Evolutionary conservation across 2,113 vertebrate species (phyloP).

Genomic region (Hippocampus comes): DNA sequence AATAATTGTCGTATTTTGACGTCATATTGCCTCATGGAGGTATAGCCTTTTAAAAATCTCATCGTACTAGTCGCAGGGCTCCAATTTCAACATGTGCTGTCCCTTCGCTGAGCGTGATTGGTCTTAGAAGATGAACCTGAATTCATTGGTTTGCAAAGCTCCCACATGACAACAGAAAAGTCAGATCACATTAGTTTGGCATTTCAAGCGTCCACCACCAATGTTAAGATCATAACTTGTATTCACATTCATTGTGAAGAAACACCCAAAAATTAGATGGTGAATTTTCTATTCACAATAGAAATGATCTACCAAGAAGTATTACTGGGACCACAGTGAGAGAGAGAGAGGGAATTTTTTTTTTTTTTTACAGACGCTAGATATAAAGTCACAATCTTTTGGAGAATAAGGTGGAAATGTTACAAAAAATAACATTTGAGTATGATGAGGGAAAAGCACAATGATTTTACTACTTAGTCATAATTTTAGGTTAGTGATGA

Average conservation of each 20-base stretch:
- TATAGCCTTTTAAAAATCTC: background rate
- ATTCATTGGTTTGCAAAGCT: conserved; percentile 40
- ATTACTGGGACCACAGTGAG: background rate
- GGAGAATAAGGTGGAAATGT: background rate
- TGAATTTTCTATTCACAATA: background rate
- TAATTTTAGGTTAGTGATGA: background rate
- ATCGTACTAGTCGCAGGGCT: background rate
- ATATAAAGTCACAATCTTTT: background rate
- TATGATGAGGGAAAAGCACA: background rate
- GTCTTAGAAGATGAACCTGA: conserved; percentile 26
- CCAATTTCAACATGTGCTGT: background rate
- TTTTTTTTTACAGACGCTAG: too few species aligned
- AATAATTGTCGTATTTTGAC: background rate
- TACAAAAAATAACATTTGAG: background rate
- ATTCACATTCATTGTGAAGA: background rate
- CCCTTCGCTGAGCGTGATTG: conserved; percentile 4
- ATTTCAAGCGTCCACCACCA: background rate
- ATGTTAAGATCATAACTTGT: background rate
- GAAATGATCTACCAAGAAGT: background rate
- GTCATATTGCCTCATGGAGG: conserved; percentile 1
- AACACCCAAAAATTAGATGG: background rate
- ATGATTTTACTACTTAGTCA: background rate
- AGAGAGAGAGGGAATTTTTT: too few species aligned
- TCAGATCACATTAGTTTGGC: conserved; percentile 63
- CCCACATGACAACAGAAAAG: conserved; percentile 45